Evolutionary conservation across 2,888 invertebrate species (phyloP), one percentile per base, ranked within the genome.

Genomic region (Galerucella nymphaeae): DNA sequence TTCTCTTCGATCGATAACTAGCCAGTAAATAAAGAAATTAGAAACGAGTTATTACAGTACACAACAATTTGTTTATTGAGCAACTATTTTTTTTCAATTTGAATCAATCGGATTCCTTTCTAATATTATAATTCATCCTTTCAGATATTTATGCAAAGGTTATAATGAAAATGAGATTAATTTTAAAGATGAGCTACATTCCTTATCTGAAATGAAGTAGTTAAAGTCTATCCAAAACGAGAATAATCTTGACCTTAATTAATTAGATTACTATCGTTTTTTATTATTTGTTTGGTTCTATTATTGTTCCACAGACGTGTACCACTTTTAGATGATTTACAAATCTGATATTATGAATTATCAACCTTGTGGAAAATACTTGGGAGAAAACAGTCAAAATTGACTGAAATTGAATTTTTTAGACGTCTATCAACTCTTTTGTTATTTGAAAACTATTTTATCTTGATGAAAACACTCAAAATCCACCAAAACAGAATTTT

Each of bases 181-280:
- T 59, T 38, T 30, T 38, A 16, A 3, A 30, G 59, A 59, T 59
- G 59, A 59, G 16, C 59, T 38, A 59, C 59, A 59, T 59, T 59
- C 59, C 59, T 59, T 59, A 59, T 59, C 59, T 59, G 53, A 30
- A 59, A 59, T 30, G 5, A 57, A 59, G 38, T 59, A 59, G 38
- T 30, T 58, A 23, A 23, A 23, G 57, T 6, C 13, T 2, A 23
- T 57, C 57, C 59, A 38, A 59, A 59, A 59, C 23, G 59, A 59
- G 59, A 59, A n/a, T n/a, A 59, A 38, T 59, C 59, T 59, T 59
- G 59, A 59, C 59, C 59, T 59, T 59, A 59, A 59, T 59, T 59
- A 59, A 59, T 59, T 59, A 59, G 59, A 59, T 59, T 38, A 9
- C 6, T 59, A 59, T 59, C 59, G 10, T n/a, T 59, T 58, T 59